Conservation (phyloP, 2,888 invertebrate species). For the Drosophila niveifrons region DNA sequence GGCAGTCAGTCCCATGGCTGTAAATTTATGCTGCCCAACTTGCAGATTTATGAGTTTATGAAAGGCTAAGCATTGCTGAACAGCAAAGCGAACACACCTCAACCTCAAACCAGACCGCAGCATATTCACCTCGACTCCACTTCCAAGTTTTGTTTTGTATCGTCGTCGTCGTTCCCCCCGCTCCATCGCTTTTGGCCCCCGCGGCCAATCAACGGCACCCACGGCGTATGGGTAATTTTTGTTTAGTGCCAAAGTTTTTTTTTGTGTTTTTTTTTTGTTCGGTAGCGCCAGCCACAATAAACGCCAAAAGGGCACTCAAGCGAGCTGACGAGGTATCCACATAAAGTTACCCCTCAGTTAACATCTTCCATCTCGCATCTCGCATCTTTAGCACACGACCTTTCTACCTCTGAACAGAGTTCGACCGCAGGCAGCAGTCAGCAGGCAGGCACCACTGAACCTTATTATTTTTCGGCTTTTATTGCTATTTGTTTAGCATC, state of each 20-base stretch:
- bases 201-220: slow-evolving; percentile 70
- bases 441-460: slow-evolving; percentile 57
- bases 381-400: not conserved
- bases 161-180: not conserved
- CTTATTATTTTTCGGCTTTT: slow-evolving; percentile 75
- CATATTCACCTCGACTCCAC: slow-evolving; percentile 15
- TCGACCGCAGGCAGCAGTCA: slow-evolving; percentile 50
- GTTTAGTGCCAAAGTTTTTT: slow-evolving; percentile 69
- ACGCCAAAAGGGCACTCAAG: slow-evolving; percentile 77
- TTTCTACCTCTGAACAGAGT: not conserved
- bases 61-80: slow-evolving; percentile 47
- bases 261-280: slow-evolving; percentile 8
- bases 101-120: slow-evolving; percentile 19
- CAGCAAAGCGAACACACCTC: slow-evolving; percentile 28
- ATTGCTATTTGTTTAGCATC: slow-evolving; percentile 74
- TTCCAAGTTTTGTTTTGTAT: slow-evolving; percentile 14
- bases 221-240: slow-evolving; percentile 78
- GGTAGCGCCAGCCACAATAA: slow-evolving; percentile 65
- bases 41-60: slow-evolving; percentile 73
- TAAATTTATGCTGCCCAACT: slow-evolving; percentile 70
- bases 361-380: not conserved
- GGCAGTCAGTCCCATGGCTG: slow-evolving; percentile 3
- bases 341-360: slow-evolving; percentile 34
- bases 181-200: slow-evolving; percentile 6
- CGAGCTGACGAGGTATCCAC: slow-evolving; percentile 59